Base-by-base conservation (phyloP, 2,888 invertebrate species). In the Sisyra nigra region DNA sequence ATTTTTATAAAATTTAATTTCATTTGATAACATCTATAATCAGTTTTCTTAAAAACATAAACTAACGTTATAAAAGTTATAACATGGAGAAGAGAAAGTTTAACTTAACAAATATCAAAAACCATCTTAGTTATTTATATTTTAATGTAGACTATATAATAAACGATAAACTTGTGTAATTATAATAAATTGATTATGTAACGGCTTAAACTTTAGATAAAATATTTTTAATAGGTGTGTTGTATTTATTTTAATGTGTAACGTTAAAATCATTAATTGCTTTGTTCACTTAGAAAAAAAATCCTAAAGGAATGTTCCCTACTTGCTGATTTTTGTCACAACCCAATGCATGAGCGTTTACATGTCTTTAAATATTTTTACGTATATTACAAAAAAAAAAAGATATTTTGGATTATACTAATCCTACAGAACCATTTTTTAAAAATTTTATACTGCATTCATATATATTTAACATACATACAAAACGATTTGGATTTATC, bases 371-470 rank as follows among this genome's bases (percentile, higher is more conserved):
- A 24, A 24, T 24, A 24, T 24, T 24, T 24, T 24, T 24, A 24
- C 24, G 7, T 24, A 24, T 24, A 24, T 24, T 24, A 24, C 24
- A 24, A 24, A 3, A 24, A 24, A 24, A 35, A 13, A 35, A 35
- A n/a, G 14, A 15, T 35, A 35, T 11, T 7, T 15, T 35, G 35
- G 35, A 35, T 35, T 35, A 3, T 24, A 24, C 39, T 39, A 39
- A 39, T 39, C 39, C 39, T 39, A 39, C 39, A 19, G 5, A 19
- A 11, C 17, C 39, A 39, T 39, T 39, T 39, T 39, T 39, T 39
- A 19, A 18, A 39, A 39, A 39, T 19, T 39, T 8, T 18, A 39
- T 39, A 39, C 9, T 39, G 15, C 34, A 9, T 14, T 14, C 32
- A 32, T 32, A 3, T 34, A 3, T 34, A 34, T 34, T 14, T 11